Evolutionary conservation across 2,113 vertebrate species (phyloP).

Genomic region (Grus americana): DNA sequence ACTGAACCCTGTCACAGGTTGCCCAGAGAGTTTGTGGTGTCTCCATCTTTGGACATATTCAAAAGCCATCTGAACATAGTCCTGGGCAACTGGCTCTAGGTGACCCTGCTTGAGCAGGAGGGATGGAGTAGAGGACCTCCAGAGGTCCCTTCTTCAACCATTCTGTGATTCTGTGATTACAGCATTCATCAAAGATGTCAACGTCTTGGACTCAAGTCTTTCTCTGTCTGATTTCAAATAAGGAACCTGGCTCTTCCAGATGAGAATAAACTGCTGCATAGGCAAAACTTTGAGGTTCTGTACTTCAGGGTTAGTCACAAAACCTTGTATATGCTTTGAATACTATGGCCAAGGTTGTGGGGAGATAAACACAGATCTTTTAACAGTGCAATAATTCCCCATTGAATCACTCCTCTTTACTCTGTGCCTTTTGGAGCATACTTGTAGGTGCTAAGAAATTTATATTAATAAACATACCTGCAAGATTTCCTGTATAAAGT

Average conservation of each 20-base stretch:
- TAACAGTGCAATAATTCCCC: not conserved
- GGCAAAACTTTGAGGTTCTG: not conserved
- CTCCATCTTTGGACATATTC: not conserved
- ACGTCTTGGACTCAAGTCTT: not conserved
- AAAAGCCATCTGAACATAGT: not conserved
- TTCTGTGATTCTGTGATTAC: not conserved
- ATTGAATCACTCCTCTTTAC: not conserved
- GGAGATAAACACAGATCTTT: not conserved
- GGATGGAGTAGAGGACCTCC: not conserved
- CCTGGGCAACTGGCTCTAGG: not conserved
- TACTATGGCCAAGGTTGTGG: accelerated
- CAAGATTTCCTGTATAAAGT: not conserved
- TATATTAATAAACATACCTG: not conserved
- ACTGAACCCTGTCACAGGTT: not conserved
- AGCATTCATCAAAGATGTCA: not conserved
- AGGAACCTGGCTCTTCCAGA: not conserved
- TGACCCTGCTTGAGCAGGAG: not conserved
- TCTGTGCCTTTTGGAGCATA: not conserved
- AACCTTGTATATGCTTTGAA: not conserved
- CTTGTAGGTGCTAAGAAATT: not conserved
- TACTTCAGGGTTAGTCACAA: not conserved
- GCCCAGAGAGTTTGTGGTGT: not conserved
- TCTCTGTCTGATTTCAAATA: not conserved
- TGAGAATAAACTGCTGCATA: not conserved
- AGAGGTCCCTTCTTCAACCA: not conserved